Evolutionary conservation across 2,797 vertebrate genomes (phyloP).

Genomic region (Glyptemys insculpta): DNA sequence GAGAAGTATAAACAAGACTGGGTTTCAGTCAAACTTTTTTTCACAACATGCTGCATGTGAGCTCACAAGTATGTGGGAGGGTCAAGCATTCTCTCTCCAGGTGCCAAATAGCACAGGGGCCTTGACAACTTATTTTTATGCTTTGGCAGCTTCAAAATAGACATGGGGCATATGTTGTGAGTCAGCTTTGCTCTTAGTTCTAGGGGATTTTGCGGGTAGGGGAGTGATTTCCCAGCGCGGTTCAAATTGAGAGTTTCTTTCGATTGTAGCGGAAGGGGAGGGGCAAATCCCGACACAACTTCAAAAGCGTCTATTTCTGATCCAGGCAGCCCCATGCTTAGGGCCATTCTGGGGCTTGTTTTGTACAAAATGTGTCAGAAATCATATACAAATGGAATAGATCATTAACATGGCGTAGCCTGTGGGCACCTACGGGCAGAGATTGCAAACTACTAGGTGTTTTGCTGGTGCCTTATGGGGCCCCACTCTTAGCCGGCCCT

Average conservation of each 20-base stretch:
- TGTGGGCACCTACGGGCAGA: not conserved
- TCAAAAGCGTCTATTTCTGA: not conserved
- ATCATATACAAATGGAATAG: not conserved
- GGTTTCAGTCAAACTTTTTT: slow-evolving; percentile 28
- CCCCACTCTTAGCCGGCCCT: not conserved
- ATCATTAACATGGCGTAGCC: not conserved
- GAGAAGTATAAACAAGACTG: slow-evolving; percentile 2
- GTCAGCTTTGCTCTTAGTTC: not conserved
- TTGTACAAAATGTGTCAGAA: not conserved
- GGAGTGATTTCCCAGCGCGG: not conserved
- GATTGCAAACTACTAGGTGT: not conserved
- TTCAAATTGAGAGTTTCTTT: not conserved
- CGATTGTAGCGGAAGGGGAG: not conserved
- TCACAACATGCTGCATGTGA: slow-evolving; percentile 42
- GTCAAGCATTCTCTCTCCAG: slow-evolving; percentile 21
- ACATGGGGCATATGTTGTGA: not conserved
- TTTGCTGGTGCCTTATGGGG: not conserved
- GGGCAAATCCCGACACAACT: not conserved
- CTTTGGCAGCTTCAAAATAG: slow-evolving; percentile 64
- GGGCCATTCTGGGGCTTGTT: not conserved
- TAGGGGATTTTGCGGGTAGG: not conserved
- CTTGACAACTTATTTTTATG: slow-evolving; percentile 52
- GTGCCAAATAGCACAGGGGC: slow-evolving; percentile 51
- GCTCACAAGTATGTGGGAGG: not conserved
- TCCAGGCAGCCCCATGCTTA: not conserved